phyloP scores from a whole-genome alignment of 2,113 vertebrate genomes.

The Phalacrocorax pelagicus region DNA sequence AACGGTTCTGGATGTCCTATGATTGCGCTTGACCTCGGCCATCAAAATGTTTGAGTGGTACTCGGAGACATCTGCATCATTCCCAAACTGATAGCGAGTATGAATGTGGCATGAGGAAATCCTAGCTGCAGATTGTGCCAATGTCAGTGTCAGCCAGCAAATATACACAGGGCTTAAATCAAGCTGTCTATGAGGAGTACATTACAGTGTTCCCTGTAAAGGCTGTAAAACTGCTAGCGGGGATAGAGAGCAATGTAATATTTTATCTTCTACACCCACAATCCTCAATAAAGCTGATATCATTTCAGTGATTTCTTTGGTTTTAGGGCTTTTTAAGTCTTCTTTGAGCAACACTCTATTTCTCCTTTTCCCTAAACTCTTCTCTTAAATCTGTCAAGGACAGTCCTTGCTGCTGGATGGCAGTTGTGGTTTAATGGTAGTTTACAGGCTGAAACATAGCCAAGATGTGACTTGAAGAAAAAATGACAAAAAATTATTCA shows the following conservation, averaged over 20 bases:
- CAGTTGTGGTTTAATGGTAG: background rate
- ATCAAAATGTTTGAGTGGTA: background rate
- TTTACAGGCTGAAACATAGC: background rate
- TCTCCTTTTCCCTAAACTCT: background rate
- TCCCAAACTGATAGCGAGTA: background rate
- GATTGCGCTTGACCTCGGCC: background rate
- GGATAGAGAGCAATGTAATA: background rate
- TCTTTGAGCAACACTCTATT: background rate
- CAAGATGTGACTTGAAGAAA: background rate
- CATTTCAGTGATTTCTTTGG: background rate
- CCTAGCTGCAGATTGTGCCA: background rate
- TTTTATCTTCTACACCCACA: background rate
- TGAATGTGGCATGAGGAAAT: background rate
- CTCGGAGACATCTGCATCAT: background rate
- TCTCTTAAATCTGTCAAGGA: background rate
- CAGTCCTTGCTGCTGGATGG: background rate
- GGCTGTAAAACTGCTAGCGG: background rate
- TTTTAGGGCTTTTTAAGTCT: background rate
- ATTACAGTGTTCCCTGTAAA: background rate
- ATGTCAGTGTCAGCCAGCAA: background rate
- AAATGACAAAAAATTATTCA: background rate
- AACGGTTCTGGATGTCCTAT: background rate
- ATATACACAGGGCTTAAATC: background rate
- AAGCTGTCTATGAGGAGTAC: background rate
- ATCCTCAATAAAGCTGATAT: background rate